These are phyloP conservation scores for Panthera tigris DNA, from an alignment of 2,113 vertebrate genomes.

Conservation along the genomic window DNA sequence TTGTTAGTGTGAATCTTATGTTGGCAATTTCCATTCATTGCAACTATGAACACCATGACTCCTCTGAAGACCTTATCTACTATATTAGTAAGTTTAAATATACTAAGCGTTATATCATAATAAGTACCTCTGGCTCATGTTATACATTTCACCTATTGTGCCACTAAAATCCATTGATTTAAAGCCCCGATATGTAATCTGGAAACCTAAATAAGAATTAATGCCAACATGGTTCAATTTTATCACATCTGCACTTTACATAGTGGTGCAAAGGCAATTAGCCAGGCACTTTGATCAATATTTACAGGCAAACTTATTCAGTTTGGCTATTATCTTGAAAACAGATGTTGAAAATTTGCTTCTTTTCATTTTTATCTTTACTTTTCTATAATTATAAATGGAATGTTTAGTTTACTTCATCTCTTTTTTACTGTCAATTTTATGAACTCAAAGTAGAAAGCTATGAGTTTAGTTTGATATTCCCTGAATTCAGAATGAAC, in stretches of 20 bases:
- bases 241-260: background rate
- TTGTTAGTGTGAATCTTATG: background rate
- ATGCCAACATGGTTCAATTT: background rate
- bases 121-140: background rate
- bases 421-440: background rate
- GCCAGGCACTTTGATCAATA: background rate
- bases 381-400: background rate
- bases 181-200: background rate
- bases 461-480: background rate
- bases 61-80: background rate
- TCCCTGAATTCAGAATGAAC: background rate
- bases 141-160: background rate
- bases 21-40: background rate
- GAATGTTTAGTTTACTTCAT: background rate
- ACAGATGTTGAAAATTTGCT: background rate
- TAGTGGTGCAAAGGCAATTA: background rate
- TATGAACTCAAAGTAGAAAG: background rate
- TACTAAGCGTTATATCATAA: background rate
- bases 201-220: background rate
- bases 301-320: background rate
- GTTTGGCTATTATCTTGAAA: background rate
- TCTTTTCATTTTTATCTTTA: background rate
- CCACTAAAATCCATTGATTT: background rate
- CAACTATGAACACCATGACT: background rate
- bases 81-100: background rate